Base-by-base conservation (phyloP, 2,888 invertebrate genomes). In the Xestia rhomboidea region DNA sequence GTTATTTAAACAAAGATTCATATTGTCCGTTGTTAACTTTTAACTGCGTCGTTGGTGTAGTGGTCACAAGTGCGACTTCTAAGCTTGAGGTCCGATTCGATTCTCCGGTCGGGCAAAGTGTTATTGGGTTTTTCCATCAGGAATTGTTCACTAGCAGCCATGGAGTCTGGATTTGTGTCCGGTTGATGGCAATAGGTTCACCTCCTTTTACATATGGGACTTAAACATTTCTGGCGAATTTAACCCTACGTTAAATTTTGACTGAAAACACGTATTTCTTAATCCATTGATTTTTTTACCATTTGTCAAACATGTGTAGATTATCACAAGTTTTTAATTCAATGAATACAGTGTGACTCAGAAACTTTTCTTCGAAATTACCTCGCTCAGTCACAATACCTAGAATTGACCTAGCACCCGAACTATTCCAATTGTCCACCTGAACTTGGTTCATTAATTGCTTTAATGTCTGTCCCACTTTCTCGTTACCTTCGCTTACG, bases 401-500 rank as follows among this genome's bases (percentile, higher is more conserved):
- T 49, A 69, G 62, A 82, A 78, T 54, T 85, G 76, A 34, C 51
- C 24, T 34, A 73, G 15, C 60, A 69, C 46, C 57, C 21, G 5
- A 76, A 77, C 71, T 68, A 79, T 87, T 73, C 27, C 27, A 77
- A 77, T 79, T 70, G 64, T 69, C 64, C 64, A 73, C 68, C 46
- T 79, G 77, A 82, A 83, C 77, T 87, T 83, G 60, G 54, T 75
- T 64, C 49, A 62, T 63, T 82, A 79, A 88, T 82, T 79, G 81
- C 78, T 67, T 76, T 77, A 82, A 81, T 81, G 79, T 77, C 51
- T 79, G 66, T 75, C 70, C 79, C 57, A 84, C 74, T 89, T 80
- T 83, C 70, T 85, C 71, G 74, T 79, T 79, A 83, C 84, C 82
- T 88, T 82, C 84, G 79, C 62, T 87, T 79, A 79, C 24, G 73